Base-by-base conservation (phyloP, 2,113 vertebrate genomes). In the Bagarius yarrelli region DNA sequence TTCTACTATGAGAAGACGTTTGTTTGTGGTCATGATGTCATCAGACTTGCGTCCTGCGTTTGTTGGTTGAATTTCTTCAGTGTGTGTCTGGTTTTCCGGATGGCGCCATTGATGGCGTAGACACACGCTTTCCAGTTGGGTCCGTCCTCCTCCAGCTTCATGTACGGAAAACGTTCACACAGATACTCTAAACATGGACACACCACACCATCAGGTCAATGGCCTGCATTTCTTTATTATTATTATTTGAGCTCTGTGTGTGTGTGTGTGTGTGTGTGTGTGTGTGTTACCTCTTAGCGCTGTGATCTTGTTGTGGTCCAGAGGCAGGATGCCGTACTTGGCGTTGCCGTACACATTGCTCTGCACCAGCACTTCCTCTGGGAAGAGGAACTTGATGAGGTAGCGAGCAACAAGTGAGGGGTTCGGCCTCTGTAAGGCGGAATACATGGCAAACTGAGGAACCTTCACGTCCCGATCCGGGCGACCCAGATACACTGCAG, bases 121-220 rank as follows among this genome's bases (percentile, higher is more conserved):
- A 95, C 92, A 0, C 94, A 95, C 0, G 90, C 85, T 86, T 93
- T 93, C 94, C 94, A 96, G 76, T 93, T 91, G 15, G 83, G 84
- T 5, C 93, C 94, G 32, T 30, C 85, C 83, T 94, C 94, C 0
- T 81, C 86, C 0, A 96, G 87, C 80, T 93, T 88, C 87, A 88
- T 89, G 53, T 83, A 83, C 5, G 91, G 88, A 66, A 89, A 95
- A 81, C 73, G 89, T 8, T 93, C 92, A 66, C 91, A 88, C 50
- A 96, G 92, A 83, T 95, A 94, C 14, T 96, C 94, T 96, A 73
- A 34, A 56, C 78, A 88, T 83, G 86, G 25, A 85, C 19, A 74
- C 19, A 32, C 15, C 12, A 34, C 27, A 11, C 1, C 5, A 47
- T 47, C 9, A 47, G 44, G 5, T 47, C 44, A 47, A 11, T 47